Base-by-base conservation (phyloP, 2,113 vertebrate genomes). In the Epinephelus moara region DNA sequence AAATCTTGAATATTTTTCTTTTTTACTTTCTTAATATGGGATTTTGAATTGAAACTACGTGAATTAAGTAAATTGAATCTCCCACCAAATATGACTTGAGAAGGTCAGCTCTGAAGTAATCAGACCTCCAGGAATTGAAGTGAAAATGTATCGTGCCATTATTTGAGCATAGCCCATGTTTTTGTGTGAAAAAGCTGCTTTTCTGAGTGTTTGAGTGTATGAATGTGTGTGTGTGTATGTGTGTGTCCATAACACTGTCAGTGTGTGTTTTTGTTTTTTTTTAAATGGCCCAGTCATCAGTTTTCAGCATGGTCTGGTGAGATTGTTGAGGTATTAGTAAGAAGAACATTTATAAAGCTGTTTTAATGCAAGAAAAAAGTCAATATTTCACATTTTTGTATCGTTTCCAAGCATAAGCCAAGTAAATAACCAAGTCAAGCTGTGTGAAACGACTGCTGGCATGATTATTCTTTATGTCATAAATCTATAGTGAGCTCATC, bases 351-450 rank as follows among this genome's bases (percentile, higher is more conserved):
- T 30, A 10, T 4, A n/a, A 8, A 7, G n/a, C 21, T 45, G 37
- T 14, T 72, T 49, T 21, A 47, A 12, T 23, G 57, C 27, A 33
- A n/a, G 42, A 42, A 2, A 66, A 15, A 59, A 10, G 23, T 70
- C 49, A 30, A 60, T 21, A 67, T 60, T 78, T 66, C 13, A 60
- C 21, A n/a, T 52, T 61, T 78, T 67, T 25, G 3, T 25, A 23
- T 60, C 25, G 12, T 60, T 0, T 0, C 19, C 4, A 52, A 30
- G 1, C 30, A 61, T 3, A 19, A 23, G 8, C 52, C 9, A 59
- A 30, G 12, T 75, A 9, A 60, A 57, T 23, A 27, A 55, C 17
- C 53, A 70, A 59, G 62, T 60, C 30, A 45, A 47, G 7, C 19
- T 63, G 8, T 57, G 56, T 19, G 25, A 49, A 79, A 53, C 6